These are phyloP conservation scores for Benthosema pterotum DNA, from an alignment of 2,797 vertebrate species.

Conservation along the genomic window DNA sequence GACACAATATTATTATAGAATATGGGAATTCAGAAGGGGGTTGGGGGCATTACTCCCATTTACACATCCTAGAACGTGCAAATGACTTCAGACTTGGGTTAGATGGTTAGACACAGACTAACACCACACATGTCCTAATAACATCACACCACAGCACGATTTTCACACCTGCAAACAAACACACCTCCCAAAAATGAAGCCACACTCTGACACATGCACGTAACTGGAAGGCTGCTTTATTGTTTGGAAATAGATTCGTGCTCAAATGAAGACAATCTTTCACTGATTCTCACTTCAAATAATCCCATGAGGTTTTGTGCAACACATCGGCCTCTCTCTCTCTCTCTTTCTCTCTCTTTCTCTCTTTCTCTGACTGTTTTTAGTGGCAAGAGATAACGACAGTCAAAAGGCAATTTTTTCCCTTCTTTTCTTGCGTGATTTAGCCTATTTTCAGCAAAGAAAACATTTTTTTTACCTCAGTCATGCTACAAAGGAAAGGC, in stretches of 20 bases:
- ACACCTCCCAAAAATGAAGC: conserved; percentile 70
- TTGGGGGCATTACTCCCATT: no score
- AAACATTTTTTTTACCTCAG: conserved; percentile 77
- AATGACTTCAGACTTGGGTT: no score
- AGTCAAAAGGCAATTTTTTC: conserved; percentile 71
- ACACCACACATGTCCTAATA: no score
- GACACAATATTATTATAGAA: no score
- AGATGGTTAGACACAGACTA: no score
- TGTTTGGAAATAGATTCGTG: conserved; percentile 88
- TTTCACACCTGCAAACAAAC: neutral
- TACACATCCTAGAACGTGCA: no score
- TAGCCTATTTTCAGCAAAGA: conserved; percentile 77
- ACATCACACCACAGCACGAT: no score
- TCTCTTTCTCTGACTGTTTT: conserved; percentile 70
- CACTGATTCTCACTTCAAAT: conserved; percentile 76
- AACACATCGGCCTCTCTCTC: conserved; percentile 76
- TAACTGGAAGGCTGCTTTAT: conserved; percentile 89
- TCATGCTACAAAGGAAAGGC: conserved; percentile 83
- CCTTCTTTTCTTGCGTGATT: conserved; percentile 23
- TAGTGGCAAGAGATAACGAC: conserved; percentile 83
- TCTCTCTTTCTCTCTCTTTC: conserved; percentile 37
- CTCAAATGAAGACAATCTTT: conserved; percentile 87
- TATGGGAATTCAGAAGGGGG: no score
- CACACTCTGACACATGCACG: conserved; percentile 66
- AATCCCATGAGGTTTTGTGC: conserved; percentile 79